Evolutionary conservation across 2,797 vertebrate genomes (phyloP).

Genomic region (Periparus ater): DNA sequence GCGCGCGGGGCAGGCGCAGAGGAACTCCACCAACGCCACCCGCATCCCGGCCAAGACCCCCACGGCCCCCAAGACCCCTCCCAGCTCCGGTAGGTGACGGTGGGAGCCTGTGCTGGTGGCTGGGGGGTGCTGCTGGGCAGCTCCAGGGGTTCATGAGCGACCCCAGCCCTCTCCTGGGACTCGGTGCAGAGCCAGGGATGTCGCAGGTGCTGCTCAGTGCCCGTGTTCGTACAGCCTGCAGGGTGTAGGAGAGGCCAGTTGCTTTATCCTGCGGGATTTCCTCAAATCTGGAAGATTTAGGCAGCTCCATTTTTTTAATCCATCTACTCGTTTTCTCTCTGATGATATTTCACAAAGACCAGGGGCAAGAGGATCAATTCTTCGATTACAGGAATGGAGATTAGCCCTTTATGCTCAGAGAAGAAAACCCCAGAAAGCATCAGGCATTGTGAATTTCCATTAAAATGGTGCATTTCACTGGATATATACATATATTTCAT

Average conservation of each 20-base stretch:
- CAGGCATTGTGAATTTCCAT: conserved; percentile 26
- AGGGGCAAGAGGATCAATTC: conserved; percentile 46
- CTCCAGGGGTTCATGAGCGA: fast-evolving
- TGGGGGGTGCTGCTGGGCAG: neutral
- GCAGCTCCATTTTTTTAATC: neutral
- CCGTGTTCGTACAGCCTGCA: fast-evolving
- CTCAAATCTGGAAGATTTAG: neutral
- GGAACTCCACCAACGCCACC: conserved; percentile 78
- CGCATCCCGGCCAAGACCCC: conserved; percentile 87
- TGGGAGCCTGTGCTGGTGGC: neutral
- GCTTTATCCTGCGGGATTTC: neutral
- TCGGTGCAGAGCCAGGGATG: neutral
- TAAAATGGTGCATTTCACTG: neutral
- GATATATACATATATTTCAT: neutral
- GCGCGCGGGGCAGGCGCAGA: conserved; percentile 76
- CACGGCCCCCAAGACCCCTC: conserved; percentile 80
- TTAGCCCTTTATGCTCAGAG: conserved; percentile 27
- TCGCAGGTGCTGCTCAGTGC: neutral
- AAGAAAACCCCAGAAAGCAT: conserved; percentile 18
- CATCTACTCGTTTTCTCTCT: conserved; percentile 2
- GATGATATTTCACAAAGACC: conserved; percentile 8
- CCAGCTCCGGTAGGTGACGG: conserved; percentile 74
- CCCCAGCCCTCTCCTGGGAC: neutral
- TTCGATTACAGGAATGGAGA: conserved; percentile 18
- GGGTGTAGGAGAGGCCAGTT: neutral